phyloP scores from a whole-genome alignment of 1,140 invertebrate genomes.

The Trichonephila clavata region DNA sequence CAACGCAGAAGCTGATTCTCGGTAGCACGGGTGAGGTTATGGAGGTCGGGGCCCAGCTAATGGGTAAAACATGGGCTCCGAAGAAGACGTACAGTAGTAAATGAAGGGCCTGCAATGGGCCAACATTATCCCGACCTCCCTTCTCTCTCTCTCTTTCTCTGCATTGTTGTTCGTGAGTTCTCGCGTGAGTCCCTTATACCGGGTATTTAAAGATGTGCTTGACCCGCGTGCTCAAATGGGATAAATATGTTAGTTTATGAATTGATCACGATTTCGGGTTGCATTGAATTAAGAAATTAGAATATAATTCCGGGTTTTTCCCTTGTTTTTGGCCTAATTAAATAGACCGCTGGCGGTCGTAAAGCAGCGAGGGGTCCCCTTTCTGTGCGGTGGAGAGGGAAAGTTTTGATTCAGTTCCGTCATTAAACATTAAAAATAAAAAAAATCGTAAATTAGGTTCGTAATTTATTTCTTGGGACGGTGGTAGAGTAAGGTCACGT shows the following conservation, averaged over 20 bases:
- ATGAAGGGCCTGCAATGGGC: constrained; percentile 63
- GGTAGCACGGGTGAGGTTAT: constrained; percentile 71
- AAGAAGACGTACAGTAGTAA: constrained; percentile 66
- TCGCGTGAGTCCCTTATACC: neutral
- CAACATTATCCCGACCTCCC: constrained; percentile 42
- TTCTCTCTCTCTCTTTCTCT: constrained; percentile 9
- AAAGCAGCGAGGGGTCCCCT: neutral
- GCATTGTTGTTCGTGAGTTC: constrained; percentile 1
- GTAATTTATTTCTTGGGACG: neutral
- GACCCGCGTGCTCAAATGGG: constrained; percentile 24
- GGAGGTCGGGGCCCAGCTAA: constrained; percentile 70
- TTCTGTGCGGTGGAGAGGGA: neutral
- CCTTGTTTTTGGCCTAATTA: constrained; percentile 32
- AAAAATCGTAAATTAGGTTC: neutral
- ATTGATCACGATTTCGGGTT: constrained; percentile 72
- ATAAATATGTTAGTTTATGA: constrained; percentile 66
- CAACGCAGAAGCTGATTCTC: constrained; percentile 71
- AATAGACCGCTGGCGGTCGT: constrained; percentile 25
- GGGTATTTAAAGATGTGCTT: constrained; percentile 37
- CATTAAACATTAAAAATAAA: too few relatives aligned
- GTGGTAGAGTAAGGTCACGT: neutral
- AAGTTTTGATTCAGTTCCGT: neutral
- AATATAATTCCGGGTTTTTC: constrained; percentile 35
- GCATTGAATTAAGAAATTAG: constrained; percentile 73
- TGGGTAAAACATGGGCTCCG: constrained; percentile 74